phyloP scores from a whole-genome alignment of 2,797 vertebrate genomes.

The Monodelphis domestica region DNA sequence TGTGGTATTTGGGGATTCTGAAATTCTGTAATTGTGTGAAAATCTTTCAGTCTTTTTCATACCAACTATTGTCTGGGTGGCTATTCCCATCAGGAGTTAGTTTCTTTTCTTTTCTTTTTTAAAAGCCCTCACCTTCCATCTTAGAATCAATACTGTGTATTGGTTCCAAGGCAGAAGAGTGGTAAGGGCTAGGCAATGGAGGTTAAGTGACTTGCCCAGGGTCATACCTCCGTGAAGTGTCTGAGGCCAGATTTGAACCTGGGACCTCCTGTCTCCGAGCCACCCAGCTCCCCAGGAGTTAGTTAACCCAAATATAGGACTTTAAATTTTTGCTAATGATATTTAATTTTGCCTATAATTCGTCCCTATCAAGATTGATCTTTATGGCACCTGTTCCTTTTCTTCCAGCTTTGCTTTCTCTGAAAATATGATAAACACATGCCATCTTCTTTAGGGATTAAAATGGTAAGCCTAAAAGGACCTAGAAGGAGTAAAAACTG shows the following conservation, averaged over 20 bases:
- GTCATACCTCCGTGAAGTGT: too few relatives aligned
- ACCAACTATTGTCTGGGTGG: not conserved
- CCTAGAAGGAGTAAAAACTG: not conserved
- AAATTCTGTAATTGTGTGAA: not conserved
- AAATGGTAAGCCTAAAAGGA: not conserved
- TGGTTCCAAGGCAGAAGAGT: too few relatives aligned
- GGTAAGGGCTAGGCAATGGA: too few relatives aligned
- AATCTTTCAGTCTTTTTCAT: not conserved
- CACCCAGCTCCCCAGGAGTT: too few relatives aligned
- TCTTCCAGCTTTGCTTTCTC: not conserved
- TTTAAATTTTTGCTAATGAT: not conserved
- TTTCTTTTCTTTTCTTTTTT: too few relatives aligned
- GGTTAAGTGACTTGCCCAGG: too few relatives aligned
- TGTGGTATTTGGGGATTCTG: not conserved
- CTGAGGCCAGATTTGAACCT: too few relatives aligned
- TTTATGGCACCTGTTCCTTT: not conserved
- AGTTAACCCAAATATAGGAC: not conserved
- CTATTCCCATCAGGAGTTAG: not conserved
- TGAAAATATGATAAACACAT: not conserved
- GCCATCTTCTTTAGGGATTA: not conserved
- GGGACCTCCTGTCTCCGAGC: too few relatives aligned
- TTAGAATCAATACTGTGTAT: too few relatives aligned
- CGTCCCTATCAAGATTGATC: not conserved
- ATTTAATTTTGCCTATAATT: not conserved
- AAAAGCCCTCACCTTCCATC: too few relatives aligned